Evolutionary conservation across 2,888 invertebrate species (phyloP), one percentile per base, ranked within the genome.

Genomic region (Cetonia aurata): DNA sequence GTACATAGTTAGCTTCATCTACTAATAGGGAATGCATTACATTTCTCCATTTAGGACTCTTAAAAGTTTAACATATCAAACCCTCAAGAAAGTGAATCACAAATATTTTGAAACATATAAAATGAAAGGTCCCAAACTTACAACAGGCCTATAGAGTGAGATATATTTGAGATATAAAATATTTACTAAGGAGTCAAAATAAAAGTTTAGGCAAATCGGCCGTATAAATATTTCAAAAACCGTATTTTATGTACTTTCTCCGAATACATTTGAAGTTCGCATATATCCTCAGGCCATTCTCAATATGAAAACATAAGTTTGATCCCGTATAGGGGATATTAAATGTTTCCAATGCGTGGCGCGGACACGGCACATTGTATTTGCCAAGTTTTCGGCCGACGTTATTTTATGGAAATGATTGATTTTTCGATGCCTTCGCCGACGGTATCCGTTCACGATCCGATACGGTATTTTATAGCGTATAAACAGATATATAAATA

Each of bases 251-350:
- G 71, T 69, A 66, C 66, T 67, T 53, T 71, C 48, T 55, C 17
- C 52, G 72, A 72, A 72, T 72, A 73, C 55, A 71, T 72, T 67
- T 60, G 48, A 74, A 74, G 67, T 74, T 72, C 48, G 50, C 57
- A 65, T 62, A 68, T 71, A 62, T 73, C 74, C 70, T 66, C 74
- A 72, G 75, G 74, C 74, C 71, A 73, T 75, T 72, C 72, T 73
- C 74, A 74, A 74, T 71, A 73, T 71, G 71, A 68, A 73, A 73
- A 74, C 71, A 73, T 72, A 73, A 71, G 73, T 73, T 71, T 50
- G 69, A 67, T 17, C 62, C 60, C 60, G 37, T 71, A 73, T 73
- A 70, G 73, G 70, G 74, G 76, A 76, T 75, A 76, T 76, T 76
- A 76, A 75, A 75, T 48, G 62, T 56, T 69, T 59, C 67, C 65